Evolutionary conservation across 2,113 vertebrate genomes (phyloP).

Genomic region (Tympanuchus pallidicinctus): DNA sequence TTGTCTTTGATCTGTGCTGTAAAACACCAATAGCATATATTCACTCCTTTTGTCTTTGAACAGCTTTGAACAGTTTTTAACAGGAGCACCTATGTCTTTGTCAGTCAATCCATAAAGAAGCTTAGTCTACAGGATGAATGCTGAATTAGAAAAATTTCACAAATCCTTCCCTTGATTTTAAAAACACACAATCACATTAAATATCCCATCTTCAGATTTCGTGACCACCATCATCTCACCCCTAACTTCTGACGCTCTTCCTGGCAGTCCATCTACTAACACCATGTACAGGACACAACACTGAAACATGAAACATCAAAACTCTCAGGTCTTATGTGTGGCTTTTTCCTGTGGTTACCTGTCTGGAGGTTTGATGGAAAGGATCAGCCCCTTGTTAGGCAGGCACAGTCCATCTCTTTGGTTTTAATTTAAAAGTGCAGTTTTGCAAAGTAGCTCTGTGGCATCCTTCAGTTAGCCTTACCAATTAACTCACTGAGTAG

Average conservation of each 20-base stretch:
- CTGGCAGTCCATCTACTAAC: neutral
- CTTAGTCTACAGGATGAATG: neutral
- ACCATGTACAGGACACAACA: neutral
- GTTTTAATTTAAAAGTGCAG: neutral
- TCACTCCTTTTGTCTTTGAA: neutral
- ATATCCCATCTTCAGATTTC: rapidly evolving
- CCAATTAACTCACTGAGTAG: neutral
- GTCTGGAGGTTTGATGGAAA: neutral
- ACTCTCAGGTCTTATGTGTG: rapidly evolving
- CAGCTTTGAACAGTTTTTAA: neutral
- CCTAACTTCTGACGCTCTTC: neutral
- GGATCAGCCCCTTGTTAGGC: neutral
- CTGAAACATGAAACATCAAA: neutral
- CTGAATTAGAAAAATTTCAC: neutral
- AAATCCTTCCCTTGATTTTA: neutral
- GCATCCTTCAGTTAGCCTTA: neutral
- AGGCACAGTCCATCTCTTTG: neutral
- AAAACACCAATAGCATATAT: neutral
- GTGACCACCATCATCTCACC: neutral
- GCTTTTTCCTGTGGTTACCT: neutral
- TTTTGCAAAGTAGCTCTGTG: neutral
- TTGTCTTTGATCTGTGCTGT: neutral
- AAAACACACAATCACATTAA: neutral
- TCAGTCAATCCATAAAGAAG: neutral
- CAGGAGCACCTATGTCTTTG: neutral